These are phyloP conservation scores for Xestia ashworthii DNA, from an alignment of 2,888 invertebrate species.

Conservation along the genomic window DNA sequence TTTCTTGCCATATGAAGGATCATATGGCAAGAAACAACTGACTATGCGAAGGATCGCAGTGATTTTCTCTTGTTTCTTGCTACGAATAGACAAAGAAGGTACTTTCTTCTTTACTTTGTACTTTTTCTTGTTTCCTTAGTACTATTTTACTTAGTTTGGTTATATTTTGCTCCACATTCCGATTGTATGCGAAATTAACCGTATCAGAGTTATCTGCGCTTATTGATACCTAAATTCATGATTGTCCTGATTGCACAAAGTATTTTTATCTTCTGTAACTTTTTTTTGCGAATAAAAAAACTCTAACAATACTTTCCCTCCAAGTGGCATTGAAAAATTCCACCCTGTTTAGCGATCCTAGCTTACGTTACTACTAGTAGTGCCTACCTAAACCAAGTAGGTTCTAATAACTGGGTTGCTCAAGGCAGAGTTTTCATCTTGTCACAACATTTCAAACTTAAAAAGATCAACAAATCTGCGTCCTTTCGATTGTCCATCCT, in stretches of 20 bases:
- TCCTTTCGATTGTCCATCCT: neutral
- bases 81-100: neutral
- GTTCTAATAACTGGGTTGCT: neutral
- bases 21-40: no score
- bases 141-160: neutral
- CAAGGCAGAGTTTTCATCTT: neutral
- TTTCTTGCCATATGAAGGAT: neutral
- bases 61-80: neutral
- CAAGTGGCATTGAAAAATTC: no score
- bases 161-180: constrained; percentile 22
- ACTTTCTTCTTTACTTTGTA: neutral
- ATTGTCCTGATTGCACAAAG: constrained; percentile 38
- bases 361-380: neutral
- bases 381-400: neutral
- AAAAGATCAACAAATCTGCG: neutral
- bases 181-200: constrained; percentile 14
- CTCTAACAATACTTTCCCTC: no score
- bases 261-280: neutral
- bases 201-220: constrained; percentile 32
- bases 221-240: constrained; percentile 3
- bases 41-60: no score
- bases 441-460: neutral
- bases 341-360: neutral
- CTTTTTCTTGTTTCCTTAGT: neutral
- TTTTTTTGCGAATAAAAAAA: no score